These are phyloP conservation scores for Eira barbara DNA, from an alignment of 2,113 vertebrate genomes.

Conservation along the genomic window DNA sequence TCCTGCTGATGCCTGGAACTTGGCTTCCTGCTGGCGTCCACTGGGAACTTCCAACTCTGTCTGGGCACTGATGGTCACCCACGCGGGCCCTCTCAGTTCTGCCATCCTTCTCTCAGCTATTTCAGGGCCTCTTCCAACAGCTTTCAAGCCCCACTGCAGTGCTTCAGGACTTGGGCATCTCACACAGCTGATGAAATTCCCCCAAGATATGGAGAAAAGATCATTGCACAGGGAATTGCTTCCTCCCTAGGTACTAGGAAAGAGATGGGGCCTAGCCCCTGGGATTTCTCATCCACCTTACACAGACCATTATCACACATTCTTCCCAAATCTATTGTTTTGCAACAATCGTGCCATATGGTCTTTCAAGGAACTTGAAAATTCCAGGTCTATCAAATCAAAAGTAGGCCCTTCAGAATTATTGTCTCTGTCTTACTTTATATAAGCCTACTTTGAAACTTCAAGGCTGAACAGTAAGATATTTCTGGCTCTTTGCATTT, in stretches of 20 bases:
- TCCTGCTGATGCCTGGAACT: background rate
- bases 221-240: background rate
- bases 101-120: background rate
- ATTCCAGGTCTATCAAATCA: background rate
- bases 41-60: background rate
- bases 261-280: background rate
- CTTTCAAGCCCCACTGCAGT: background rate
- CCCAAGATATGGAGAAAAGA: background rate
- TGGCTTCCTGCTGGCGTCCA: background rate
- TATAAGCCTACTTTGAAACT: background rate
- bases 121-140: background rate
- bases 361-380: background rate
- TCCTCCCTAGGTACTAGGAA: background rate
- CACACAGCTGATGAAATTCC: background rate
- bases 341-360: background rate
- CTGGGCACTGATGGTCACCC: background rate
- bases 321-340: background rate
- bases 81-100: background rate
- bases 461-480: background rate
- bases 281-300: background rate
- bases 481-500: background rate
- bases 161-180: background rate
- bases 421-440: background rate
- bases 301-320: background rate
- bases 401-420: background rate